phyloP scores from a whole-genome alignment of 2,113 vertebrate species.

The Hemibagrus wyckioides region DNA sequence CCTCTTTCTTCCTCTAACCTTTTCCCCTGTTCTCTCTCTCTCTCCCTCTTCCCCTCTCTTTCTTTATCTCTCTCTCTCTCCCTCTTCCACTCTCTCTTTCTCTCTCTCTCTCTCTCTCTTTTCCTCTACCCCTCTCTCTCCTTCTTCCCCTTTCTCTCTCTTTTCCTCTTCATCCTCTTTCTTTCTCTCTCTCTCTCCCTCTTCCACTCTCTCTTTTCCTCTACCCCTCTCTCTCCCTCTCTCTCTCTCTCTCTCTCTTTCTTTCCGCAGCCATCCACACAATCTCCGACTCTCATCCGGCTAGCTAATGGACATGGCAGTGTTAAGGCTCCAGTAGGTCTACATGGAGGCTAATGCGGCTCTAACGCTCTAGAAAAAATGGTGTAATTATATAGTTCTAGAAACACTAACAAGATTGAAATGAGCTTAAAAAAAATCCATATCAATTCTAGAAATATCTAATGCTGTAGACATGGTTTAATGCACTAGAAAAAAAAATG shows the following conservation, averaged over 20 bases:
- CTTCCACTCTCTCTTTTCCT: not conserved
- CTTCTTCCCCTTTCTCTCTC: not conserved
- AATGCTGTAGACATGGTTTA: not conserved
- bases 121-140: no score
- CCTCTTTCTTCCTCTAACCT: not conserved
- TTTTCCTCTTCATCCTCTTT: not conserved
- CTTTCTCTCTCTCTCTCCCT: not conserved
- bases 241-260: not conserved
- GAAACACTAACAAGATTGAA: not conserved
- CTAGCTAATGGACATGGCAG: not conserved
- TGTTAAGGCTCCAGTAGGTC: conserved; percentile 1
- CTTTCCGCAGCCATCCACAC: not conserved
- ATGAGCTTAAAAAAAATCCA: not conserved
- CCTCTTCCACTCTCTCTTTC: no score
- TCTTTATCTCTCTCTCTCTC: not conserved
- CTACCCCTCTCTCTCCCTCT: not conserved
- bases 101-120: not conserved
- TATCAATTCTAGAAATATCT: not conserved
- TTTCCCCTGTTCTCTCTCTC: no score
- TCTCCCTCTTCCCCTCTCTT: no score
- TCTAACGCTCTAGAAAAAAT: not conserved
- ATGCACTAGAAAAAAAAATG: not conserved
- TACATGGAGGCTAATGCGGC: not conserved
- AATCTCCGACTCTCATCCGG: not conserved
- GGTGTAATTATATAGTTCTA: not conserved